phyloP scores from a whole-genome alignment of 1,140 invertebrate genomes.

The Hyles vespertilio region DNA sequence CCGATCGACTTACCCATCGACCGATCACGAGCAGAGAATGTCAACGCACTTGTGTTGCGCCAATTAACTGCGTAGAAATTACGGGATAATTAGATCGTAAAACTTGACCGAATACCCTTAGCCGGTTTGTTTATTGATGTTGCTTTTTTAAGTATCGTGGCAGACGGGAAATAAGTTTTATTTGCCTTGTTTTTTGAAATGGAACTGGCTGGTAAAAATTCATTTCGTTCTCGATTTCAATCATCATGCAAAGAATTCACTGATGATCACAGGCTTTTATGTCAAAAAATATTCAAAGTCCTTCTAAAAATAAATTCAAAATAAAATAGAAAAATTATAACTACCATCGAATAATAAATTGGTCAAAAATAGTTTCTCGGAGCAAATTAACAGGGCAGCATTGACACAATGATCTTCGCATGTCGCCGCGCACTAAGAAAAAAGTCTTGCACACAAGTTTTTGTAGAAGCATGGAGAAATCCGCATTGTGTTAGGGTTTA shows the following conservation, averaged over 20 bases:
- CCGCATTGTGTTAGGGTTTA: constrained; percentile 51
- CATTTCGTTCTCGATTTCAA: too few species aligned
- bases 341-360: too few species aligned
- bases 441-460: constrained; percentile 33
- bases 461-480: constrained; percentile 43
- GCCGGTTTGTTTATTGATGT: background rate
- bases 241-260: too few species aligned
- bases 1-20: constrained; percentile 61
- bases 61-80: constrained; percentile 24
- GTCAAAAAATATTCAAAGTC: too few species aligned
- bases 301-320: too few species aligned
- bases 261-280: too few species aligned
- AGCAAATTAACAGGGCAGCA: background rate
- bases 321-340: too few species aligned
- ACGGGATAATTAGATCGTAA: constrained; percentile 4
- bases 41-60: constrained; percentile 34
- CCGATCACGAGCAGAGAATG: constrained; percentile 41
- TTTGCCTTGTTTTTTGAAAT: too few species aligned
- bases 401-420: constrained; percentile 43
- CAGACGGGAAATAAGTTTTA: too few species aligned
- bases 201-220: too few species aligned
- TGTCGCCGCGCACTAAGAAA: constrained; percentile 37
- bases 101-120: background rate
- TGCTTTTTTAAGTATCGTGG: background rate
- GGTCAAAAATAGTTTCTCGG: too few species aligned